A percentile compares a stretch with the other conserved stretches of the same genome.
These are phyloP conservation scores for Melanotaenia boesemani DNA, from an alignment of 2,797 vertebrate species.

Conservation along the genomic window DNA sequence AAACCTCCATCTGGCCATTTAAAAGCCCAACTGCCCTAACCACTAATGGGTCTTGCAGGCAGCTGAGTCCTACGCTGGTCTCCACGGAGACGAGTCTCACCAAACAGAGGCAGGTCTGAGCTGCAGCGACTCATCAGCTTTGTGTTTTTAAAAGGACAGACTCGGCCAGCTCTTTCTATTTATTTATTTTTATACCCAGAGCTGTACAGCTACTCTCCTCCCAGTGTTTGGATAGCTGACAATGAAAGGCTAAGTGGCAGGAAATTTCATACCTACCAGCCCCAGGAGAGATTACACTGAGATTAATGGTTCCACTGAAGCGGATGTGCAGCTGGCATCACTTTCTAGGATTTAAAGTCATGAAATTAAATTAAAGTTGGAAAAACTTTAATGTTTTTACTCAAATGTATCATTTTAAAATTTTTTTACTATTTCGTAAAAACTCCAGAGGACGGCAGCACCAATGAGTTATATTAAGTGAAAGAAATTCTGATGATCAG, in stretches of 20 bases:
- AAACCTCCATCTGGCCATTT: constrained; percentile 66
- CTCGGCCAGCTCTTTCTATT: constrained; percentile 28
- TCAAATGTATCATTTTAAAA: neutral
- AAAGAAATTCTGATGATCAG: neutral
- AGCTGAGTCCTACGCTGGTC: constrained; percentile 71
- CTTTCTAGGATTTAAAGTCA: constrained; percentile 21
- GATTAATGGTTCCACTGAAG: constrained; percentile 27
- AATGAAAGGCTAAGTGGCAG: constrained; percentile 50
- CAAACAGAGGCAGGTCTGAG: constrained; percentile 47
- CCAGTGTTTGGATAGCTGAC: constrained; percentile 28
- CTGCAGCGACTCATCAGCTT: constrained; percentile 51
- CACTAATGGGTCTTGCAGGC: constrained; percentile 75
- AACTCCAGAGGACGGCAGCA: neutral
- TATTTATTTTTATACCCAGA: constrained; percentile 26
- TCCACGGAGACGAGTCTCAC: constrained; percentile 73
- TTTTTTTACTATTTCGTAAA: neutral
- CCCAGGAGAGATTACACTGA: constrained; percentile 43
- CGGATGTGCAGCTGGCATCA: constrained; percentile 26
- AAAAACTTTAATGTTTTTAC: neutral
- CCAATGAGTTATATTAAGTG: neutral
- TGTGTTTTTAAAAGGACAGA: constrained; percentile 33
- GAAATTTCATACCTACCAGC: constrained; percentile 42
- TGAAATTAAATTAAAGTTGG: neutral
- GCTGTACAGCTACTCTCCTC: constrained; percentile 13
- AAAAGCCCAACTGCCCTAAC: constrained; percentile 56